Base-by-base conservation (phyloP, 2,797 vertebrate genomes). In the Megalops cyprinoides region DNA sequence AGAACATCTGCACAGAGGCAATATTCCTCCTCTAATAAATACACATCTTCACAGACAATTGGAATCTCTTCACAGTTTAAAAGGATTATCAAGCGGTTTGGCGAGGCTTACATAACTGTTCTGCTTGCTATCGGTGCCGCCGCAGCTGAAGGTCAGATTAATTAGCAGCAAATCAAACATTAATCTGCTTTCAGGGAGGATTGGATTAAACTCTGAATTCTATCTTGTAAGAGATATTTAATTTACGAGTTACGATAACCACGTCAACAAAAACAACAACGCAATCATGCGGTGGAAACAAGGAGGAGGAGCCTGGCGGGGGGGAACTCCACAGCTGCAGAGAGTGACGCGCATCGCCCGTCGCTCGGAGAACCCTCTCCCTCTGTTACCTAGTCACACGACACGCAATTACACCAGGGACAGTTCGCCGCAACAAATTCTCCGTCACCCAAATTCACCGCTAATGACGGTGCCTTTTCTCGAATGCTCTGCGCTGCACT, bases 71-170 rank as follows among this genome's bases (percentile, higher is more conserved):
- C 44, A n/a, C 53, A 37, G 14, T 75, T 62, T 60, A 25, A 75
- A 62, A 58, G 39, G 79, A 75, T 80, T 62, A 75, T 49, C 71
- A 23, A 7, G 23, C 62, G 37, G 73, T 65, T 65, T 51, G 56
- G 56, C 42, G 56, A 28, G 73, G 23, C 74, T 81, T 53, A 42
- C 12, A 15, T 67, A 67, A 53, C 56, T 1, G 46, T 37, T 15
- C 44, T 53, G 4, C 31, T 39, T 12, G 8, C 18, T 23, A 10
- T n/a, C 42, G 10, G 20, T 1, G 31, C 71, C 3, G 44, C 46
- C 2, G 71, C 31, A 18, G 31, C 74, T 53, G 56, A 81, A 53
- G 79, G 74, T 81, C 74, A 81, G 73, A 51, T 67, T 76, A 81
- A 81, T 76, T 81, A 81, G 67, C 1, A 4, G n/a, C 44, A 67